Evolutionary conservation across 1,140 invertebrate species (phyloP), one percentile per base, ranked within the genome.

Genomic region (Dreissena rostriformis): DNA sequence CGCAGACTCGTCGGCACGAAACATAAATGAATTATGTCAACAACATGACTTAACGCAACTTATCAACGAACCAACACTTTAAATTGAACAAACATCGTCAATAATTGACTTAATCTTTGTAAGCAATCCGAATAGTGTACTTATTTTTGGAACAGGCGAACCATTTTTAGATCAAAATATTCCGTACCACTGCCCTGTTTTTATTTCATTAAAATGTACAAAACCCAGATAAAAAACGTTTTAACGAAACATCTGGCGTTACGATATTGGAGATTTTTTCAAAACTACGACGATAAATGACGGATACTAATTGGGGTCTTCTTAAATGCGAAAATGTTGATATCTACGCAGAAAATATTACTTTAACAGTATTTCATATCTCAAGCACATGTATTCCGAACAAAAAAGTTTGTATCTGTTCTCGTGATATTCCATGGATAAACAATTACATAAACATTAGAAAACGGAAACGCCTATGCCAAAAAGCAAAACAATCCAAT

Each of bases 161-260:
- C 66, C 66, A 2, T 67, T 24, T 67, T 26, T 17, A 28, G 66
- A 67, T 22, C 66, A 68, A 67, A 67, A 0, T 28, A 22, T 26
- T 17, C 66, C 11, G 15, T 67, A 67, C 15, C 66, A 67, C 24
- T 67, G 66, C 24, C 4, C 66, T 17, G 66, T 67, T 15, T 67
- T 22, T 67, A 29, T 15, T 26, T 2, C 29, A 28, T 29, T 67
- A 15, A 67, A 24, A 28, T 29, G 8, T 26, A 17, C 15, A 29
- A 67, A 67, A 67, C 66, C 66, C 19, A 29, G 51, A 17, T 15
- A 1, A 4, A 39, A n/a, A 12, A 29, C 67, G 15, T 70, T 70
- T 14, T 49, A 70, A 7, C 67, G 67, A 70, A 24, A 70, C 51
- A 70, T 70, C 12, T 70, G 67, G 67, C 67, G 39, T 29, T 70